phyloP scores from a whole-genome alignment of 2,888 invertebrate genomes.

The Leucophora obtusa region DNA sequence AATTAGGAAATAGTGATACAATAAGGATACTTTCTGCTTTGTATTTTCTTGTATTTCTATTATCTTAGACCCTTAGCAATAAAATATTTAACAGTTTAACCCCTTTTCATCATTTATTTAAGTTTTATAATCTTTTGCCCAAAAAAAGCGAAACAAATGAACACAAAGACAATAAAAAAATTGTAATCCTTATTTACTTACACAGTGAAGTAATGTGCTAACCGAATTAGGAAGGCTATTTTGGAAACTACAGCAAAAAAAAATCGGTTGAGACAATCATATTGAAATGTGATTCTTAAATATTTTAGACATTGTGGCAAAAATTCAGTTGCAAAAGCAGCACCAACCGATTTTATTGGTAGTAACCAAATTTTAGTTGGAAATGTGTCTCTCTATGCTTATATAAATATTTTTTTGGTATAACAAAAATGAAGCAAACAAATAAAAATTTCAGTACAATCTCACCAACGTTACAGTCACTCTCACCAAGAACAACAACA shows the following conservation, averaged over 20 bases:
- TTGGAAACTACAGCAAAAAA: too few relatives aligned
- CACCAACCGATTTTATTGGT: too few relatives aligned
- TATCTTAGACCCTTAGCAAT: neutral
- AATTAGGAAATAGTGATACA: neutral
- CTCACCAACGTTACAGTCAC: neutral
- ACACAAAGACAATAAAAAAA: constrained; percentile 16
- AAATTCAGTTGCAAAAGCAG: too few relatives aligned
- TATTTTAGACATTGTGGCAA: too few relatives aligned
- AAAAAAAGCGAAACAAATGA: neutral
- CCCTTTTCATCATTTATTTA: constrained; percentile 2
- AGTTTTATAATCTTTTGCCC: neutral
- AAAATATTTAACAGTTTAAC: constrained; percentile 1
- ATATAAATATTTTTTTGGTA: neutral
- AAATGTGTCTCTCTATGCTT: too few relatives aligned
- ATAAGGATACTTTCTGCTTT: neutral
- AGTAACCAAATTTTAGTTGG: too few relatives aligned
- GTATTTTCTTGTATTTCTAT: neutral
- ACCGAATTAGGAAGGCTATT: too few relatives aligned
- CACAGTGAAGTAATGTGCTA: too few relatives aligned
- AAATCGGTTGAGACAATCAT: too few relatives aligned
- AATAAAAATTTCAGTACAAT: neutral
- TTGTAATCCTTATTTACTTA: constrained; percentile 10
- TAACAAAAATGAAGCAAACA: constrained; percentile 7
- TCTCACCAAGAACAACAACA: constrained; percentile 10
- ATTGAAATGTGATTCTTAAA: too few relatives aligned